Evolutionary conservation across 2,888 invertebrate species (phyloP), one percentile per base, ranked within the genome.

Genomic region (Cepaea hortensis): DNA sequence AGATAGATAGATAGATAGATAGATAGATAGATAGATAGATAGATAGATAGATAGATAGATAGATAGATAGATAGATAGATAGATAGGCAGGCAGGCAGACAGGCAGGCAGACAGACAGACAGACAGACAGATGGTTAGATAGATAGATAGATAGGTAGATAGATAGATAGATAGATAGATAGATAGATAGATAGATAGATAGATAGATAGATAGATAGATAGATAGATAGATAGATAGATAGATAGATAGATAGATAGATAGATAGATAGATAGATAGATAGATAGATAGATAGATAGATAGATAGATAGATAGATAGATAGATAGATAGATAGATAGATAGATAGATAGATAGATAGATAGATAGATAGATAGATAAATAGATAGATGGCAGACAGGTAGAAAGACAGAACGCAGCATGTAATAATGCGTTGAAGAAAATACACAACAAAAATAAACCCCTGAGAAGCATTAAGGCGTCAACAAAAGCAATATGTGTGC

Each of bases 31-130:
- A n/a, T n/a, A 68, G 68, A 68, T n/a, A 68, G 68, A 68, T n/a
- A 68, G 68, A 68, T n/a, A 68, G 68, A 68, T n/a, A 68, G 68
- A 68, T n/a, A 68, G 68, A 68, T n/a, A 68, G 68, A 68, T n/a
- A 68, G 68, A 68, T n/a, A 68, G 68, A 68, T n/a, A 68, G 68
- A 68, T n/a, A 68, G 68, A 68, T n/a, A 68, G 68, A 68, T n/a
- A 68, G 68, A n/a, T n/a, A 68, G 68, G 15, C 15, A 68, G 68
- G 15, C 15, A 68, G 68, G 15, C 15, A 68, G 68, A n/a, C 15
- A 68, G 68, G 15, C 15, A 68, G 68, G 18, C 18, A 68, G 3
- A 3, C 18, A 68, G 68, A 68, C 18, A 68, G 68, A 68, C 18
- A 68, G 68, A 68, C 18, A 68, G 68, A 68, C 18, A 68, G 68